Base-by-base conservation (phyloP, 2,797 vertebrate species). In the Sebastes miniatus region DNA sequence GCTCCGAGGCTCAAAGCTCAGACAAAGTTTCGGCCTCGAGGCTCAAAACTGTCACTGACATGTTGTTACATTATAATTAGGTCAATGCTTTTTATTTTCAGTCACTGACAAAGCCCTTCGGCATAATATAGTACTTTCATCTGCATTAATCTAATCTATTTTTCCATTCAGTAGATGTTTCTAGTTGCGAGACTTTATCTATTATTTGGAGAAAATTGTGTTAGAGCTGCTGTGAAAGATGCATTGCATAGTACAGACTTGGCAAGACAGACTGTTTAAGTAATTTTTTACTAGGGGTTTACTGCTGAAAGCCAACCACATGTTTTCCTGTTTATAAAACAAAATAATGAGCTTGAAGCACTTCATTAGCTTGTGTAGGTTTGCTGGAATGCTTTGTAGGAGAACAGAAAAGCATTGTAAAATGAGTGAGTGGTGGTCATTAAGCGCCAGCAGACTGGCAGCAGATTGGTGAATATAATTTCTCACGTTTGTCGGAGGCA, bases 301-400 rank as follows among this genome's bases (percentile, higher is more conserved):
- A 67, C 67, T 72, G 79, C 73, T 79, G 14, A 84, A 83, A 86
- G 65, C 58, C 74, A 66, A 74, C 79, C 66, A 80, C 74, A 82
- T 74, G 83, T 81, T 89, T 89, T 84, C 80, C 83, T 86, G 68
- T 87, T 88, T 77, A 75, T 86, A 84, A 88, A 89, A 71, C 71
- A 36, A 81, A 91, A 89, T 81, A 88, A 90, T 58, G 59, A 90
- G 83, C 81, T 72, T 8, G 34, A 50, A 66, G 56, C 69, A 83
- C 83, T 90, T 86, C 76, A 83, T 89, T 85, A 84, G 74, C 10
- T 71, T 73, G 85, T 76, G 81, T 81, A 79, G 73, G 73, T 56
- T 76, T 27, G 10, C 73, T 80, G 88, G 85, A 89, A 90, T 69
- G 84, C 62, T 79, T 75, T 69, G 24, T 54, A 32, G 62, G 34